Conservation (phyloP, 2,888 invertebrate species). For the Onthophagus sagittarius region DNA sequence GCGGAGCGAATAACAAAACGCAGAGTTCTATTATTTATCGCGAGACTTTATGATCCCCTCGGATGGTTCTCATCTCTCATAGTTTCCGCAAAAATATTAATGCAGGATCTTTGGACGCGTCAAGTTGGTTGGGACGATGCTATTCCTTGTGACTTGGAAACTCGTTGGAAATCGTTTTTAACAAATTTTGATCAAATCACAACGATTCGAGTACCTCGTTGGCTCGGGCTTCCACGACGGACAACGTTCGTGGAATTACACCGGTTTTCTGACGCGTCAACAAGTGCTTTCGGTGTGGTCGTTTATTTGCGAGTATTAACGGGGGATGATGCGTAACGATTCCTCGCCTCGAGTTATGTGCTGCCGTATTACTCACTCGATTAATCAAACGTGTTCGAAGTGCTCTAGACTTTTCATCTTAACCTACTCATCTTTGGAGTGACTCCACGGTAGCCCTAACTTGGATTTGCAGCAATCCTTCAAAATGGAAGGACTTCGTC, state of each 20-base stretch:
- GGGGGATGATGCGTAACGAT: neutral
- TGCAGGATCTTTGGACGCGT: neutral
- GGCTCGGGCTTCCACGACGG: neutral
- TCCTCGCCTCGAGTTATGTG: neutral
- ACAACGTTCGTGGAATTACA: no score
- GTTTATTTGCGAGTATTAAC: neutral
- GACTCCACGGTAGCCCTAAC: neutral
- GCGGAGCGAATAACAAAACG: slow-evolving; percentile 3
- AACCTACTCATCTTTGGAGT: neutral
- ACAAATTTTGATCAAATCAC: neutral
- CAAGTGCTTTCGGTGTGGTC: neutral
- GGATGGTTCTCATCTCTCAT: neutral
- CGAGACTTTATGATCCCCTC: neutral
- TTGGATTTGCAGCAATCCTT: neutral
- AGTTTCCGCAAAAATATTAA: neutral
- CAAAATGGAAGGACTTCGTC: neutral
- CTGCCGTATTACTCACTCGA: neutral
- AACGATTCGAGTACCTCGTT: neutral
- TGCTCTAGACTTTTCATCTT: neutral
- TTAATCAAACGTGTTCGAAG: neutral
- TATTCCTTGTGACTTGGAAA: neutral
- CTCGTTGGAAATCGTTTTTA: neutral
- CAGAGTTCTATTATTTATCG: neutral
- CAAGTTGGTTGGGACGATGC: neutral
- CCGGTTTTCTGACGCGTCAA: neutral